Evolutionary conservation across 2,113 vertebrate species (phyloP), one percentile per base, ranked within the genome.

Genomic region (Irena cyanogastra): DNA sequence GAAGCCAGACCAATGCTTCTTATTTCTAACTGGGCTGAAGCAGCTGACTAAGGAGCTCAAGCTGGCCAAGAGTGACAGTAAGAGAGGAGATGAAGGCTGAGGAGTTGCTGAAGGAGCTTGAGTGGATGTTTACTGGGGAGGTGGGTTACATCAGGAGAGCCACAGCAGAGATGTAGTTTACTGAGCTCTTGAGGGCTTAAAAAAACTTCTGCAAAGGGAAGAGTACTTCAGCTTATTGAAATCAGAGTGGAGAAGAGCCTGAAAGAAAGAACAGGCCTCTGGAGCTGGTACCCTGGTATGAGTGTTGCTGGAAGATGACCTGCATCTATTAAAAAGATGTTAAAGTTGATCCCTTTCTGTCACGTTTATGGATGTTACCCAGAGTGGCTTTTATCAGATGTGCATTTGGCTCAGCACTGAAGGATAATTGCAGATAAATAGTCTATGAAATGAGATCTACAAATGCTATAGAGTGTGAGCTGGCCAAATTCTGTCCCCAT

Each of bases 391-490:
- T 93, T 93, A 89, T 96, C 90, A 61, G 72, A 63, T 72, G 37
- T 59, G 45, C 80, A 84, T 95, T 95, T 96, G 90, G 91, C 94
- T 97, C 65, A 83, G 69, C 35, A n/a, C 49, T 65, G 65, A 70
- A 65, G 39, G 35, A 77, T 92, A 97, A 97, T 92, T 94, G 76
- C 80, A 89, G 65, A 75, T 90, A 90, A 95, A 89, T 37, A 79
- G 79, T 69, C 94, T 88, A 59, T 95, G 77, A 95, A 96, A 90
- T 89, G 37, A 83, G 53, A 39, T 41, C 79, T 93, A 70, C 35
- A 74, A 90, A 88, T 71, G 41, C 68, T 93, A 27, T 41, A 28
- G 71, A 70, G 44, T 68, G 60, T 60, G 74, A 76, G 79, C 61
- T 75, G 79, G 83, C 57, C 92, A 84, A 94, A 89, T 89, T 72